phyloP scores from a whole-genome alignment of 2,888 invertebrate species.

The Tricholauxania praeusta region DNA sequence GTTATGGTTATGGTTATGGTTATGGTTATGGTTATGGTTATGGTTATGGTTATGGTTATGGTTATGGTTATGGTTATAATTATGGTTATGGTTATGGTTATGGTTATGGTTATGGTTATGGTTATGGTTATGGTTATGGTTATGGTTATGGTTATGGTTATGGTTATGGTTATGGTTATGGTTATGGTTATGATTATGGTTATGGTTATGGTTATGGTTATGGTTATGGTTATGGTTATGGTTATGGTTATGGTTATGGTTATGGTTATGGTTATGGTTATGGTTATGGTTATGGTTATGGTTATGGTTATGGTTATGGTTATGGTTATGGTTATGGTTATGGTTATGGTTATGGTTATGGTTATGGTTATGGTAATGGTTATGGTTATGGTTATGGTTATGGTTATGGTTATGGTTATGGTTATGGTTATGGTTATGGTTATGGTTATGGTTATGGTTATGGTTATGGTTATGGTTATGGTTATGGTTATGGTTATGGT shows the following conservation, averaged over 20 bases:
- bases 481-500: too few relatives aligned
- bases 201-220: constrained; percentile 13
- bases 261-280: constrained; percentile 18
- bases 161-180: constrained; percentile 17
- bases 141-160: constrained; percentile 18
- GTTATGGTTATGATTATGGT: constrained; percentile 9
- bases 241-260: constrained; percentile 18
- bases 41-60: constrained; percentile 13
- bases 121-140: constrained; percentile 12
- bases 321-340: constrained; percentile 9
- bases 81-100: constrained; percentile 17
- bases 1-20: too few relatives aligned
- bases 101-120: constrained; percentile 9
- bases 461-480: constrained; percentile 11
- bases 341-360: constrained; percentile 14
- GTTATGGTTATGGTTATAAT: constrained; percentile 15
- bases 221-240: constrained; percentile 17
- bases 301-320: constrained; percentile 4
- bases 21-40: not conserved
- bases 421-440: too few relatives aligned
- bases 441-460: not conserved
- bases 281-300: constrained; percentile 16
- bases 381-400: constrained; percentile 2
- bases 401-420: too few relatives aligned
- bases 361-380: constrained; percentile 13